Base-by-base conservation (phyloP, 2,888 invertebrate genomes). In the Amphimallon solstitiale region DNA sequence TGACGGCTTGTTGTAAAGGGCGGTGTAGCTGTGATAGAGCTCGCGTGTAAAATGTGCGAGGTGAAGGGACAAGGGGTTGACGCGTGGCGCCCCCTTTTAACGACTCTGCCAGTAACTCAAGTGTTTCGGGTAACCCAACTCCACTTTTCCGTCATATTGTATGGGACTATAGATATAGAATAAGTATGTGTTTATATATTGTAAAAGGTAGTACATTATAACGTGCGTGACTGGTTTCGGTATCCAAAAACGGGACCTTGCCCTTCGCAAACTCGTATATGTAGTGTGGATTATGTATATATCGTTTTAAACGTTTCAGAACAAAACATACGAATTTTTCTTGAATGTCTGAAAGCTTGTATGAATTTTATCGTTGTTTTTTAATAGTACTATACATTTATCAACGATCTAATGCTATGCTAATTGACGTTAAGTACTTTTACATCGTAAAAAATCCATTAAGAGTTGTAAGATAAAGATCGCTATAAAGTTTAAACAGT, bases 31-130 rank as follows among this genome's bases (percentile, higher is more conserved):
- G 56, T 54, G 56, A 43, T 46, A 52, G 56, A 19, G 15, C 46
- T 70, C 68, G 68, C 67, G 67, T 70, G 65, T 65, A 63, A 67
- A n/a, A n/a, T n/a, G n/a, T n/a, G n/a, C n/a, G n/a, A n/a, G n/a
- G n/a, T n/a, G n/a, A n/a, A n/a, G n/a, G n/a, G n/a, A n/a, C n/a
- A n/a, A 56, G 65, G 67, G 65, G 6, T 7, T 43, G 56, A 40
- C 65, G 59, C 60, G 65, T 65, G 69, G 67, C 69, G 70, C 63
- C 66, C 56, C 56, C 56, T 59, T 59, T 59, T 59, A 59, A 61
- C 69, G 67, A 65, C 43, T 43, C 17, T 43, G 23, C 15, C 35
- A 40, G 48, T 48, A 46, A 21, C n/a, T 17, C 34, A 29, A n/a
- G 29, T 15, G 34, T 2, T 17, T 15, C 19, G 29, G 29, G 23